These are phyloP conservation scores for Orestias chungarensis DNA, from an alignment of 2,797 vertebrate genomes.

Conservation along the genomic window DNA sequence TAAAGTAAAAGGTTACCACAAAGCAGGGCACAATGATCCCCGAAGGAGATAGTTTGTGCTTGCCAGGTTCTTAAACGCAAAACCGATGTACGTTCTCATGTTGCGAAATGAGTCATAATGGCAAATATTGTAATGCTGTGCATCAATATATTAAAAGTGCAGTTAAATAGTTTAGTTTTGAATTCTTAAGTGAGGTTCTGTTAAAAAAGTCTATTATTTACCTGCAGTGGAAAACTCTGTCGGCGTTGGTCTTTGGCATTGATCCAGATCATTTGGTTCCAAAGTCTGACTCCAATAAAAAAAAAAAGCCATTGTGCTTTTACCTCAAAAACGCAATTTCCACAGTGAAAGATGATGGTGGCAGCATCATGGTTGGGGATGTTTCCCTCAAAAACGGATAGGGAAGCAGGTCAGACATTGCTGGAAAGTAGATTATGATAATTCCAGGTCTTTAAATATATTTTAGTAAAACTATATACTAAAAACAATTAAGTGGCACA, in stretches of 20 bases:
- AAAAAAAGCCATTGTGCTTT: not conserved
- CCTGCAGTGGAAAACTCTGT: no score
- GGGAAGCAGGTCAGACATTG: not conserved
- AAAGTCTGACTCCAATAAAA: not conserved
- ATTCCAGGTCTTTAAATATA: no score
- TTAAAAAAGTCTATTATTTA: not conserved
- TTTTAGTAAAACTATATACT: no score
- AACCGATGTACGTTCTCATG: slow-evolving; percentile 11
- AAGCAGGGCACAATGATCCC: slow-evolving; percentile 15
- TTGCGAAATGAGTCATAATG: slow-evolving; percentile 24
- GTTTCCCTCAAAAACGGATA: not conserved
- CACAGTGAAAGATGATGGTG: not conserved
- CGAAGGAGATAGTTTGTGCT: not conserved
- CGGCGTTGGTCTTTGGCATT: not conserved
- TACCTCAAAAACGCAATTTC: not conserved
- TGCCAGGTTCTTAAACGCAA: slow-evolving; percentile 12
- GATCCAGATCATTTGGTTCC: not conserved
- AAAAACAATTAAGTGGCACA: no score
- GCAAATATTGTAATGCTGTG: not conserved
- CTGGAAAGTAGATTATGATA: no score
- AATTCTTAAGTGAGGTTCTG: not conserved
- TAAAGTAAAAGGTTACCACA: slow-evolving; percentile 23
- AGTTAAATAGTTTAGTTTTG: not conserved
- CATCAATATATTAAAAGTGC: not conserved
- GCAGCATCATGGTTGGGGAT: not conserved